These are phyloP conservation scores for Dendrocincla tyrannina DNA, from an alignment of 2,797 vertebrate genomes.

Conservation along the genomic window DNA sequence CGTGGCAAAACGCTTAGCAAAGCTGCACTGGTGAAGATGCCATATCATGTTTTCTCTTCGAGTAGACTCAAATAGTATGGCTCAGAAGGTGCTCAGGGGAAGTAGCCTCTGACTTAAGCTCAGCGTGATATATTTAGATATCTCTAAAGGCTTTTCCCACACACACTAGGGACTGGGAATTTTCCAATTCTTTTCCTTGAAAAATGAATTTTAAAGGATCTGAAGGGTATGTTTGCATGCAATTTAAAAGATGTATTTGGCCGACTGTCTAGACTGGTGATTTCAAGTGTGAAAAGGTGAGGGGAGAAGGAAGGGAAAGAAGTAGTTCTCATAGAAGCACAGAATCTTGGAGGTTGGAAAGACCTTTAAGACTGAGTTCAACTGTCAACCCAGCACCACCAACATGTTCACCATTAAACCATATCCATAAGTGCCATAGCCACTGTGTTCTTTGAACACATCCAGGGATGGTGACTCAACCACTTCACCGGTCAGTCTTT, in stretches of 20 bases:
- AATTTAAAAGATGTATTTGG: background rate
- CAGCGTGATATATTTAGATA: background rate
- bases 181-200: background rate
- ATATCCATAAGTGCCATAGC: no score
- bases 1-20: background rate
- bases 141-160: background rate
- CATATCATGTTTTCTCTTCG: background rate
- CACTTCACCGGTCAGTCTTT: background rate
- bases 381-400: background rate
- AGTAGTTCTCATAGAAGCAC: background rate
- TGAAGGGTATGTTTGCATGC: background rate
- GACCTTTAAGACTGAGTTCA: background rate
- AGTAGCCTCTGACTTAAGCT: background rate
- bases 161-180: background rate
- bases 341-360: background rate
- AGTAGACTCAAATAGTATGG: rapidly evolving
- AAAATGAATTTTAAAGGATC: background rate
- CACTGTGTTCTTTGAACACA: background rate
- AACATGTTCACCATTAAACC: background rate
- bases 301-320: background rate
- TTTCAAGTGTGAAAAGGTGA: background rate
- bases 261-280: background rate
- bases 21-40: background rate
- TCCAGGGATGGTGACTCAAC: background rate
- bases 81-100: background rate